These are phyloP conservation scores for Hyalella azteca DNA, from an alignment of 2,888 invertebrate genomes.

Conservation along the genomic window DNA sequence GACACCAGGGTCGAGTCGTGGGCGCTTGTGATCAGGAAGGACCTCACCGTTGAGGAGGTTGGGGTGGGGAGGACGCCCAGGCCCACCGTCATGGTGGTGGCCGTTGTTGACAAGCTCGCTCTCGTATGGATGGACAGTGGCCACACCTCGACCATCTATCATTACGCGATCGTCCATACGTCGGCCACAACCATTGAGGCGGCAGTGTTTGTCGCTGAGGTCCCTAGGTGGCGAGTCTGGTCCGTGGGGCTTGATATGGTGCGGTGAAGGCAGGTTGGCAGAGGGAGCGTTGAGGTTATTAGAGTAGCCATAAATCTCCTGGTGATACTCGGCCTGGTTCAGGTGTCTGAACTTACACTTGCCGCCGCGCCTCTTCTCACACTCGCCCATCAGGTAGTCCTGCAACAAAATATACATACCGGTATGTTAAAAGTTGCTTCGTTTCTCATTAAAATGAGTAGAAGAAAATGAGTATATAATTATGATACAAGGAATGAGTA, in stretches of 20 bases:
- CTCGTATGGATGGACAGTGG: slow-evolving; percentile 24
- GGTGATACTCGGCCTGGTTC: slow-evolving; percentile 56
- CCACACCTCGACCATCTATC: slow-evolving; percentile 60
- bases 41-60: slow-evolving; percentile 5
- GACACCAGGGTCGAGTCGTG: slow-evolving; percentile 38
- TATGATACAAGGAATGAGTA: too few relatives aligned
- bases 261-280: not conserved
- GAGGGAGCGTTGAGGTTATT: not conserved
- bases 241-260: slow-evolving; percentile 19
- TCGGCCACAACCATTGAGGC: slow-evolving; percentile 35
- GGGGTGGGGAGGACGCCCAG: slow-evolving; percentile 34
- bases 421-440: too few relatives aligned
- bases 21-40: slow-evolving; percentile 53
- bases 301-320: slow-evolving; percentile 59
- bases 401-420: slow-evolving; percentile 22
- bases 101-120: not conserved
- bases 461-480: too few relatives aligned
- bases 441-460: too few relatives aligned
- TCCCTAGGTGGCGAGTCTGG: slow-evolving; percentile 43
- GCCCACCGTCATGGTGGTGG: not conserved
- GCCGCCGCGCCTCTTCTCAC: slow-evolving; percentile 65
- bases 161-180: slow-evolving; percentile 61
- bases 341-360: slow-evolving; percentile 67
- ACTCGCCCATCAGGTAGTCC: slow-evolving; percentile 69
- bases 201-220: not conserved